These are phyloP conservation scores for Nestor notabilis DNA, from an alignment of 2,113 vertebrate species.

Conservation along the genomic window DNA sequence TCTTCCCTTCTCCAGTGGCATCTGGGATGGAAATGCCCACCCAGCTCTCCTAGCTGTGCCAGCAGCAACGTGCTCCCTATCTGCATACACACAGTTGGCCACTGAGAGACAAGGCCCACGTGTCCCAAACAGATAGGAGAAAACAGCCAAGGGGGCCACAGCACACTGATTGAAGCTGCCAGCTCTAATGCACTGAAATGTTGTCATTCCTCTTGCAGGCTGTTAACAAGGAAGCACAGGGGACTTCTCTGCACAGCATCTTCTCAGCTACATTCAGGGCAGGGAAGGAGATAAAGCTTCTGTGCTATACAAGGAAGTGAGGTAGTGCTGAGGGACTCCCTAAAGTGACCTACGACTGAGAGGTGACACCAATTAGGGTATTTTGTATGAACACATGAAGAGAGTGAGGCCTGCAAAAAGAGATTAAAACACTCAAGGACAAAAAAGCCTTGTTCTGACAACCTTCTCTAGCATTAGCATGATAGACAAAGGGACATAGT, in stretches of 20 bases:
- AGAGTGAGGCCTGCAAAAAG: background rate
- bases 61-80: background rate
- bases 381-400: background rate
- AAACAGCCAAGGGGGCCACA: background rate
- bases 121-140: conserved; percentile 1
- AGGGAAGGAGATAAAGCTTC: background rate
- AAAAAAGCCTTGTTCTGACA: background rate
- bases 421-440: background rate
- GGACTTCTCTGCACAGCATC: background rate
- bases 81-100: background rate
- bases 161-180: conserved; percentile 7
- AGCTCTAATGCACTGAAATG: background rate
- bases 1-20: background rate
- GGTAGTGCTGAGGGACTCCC: background rate
- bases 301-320: background rate
- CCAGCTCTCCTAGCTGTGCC: conserved; percentile 10
- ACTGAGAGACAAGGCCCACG: background rate
- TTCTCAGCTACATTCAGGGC: background rate
- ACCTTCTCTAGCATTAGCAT: background rate
- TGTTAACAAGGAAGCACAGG: background rate
- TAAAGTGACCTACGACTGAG: rapidly evolving
- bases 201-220: background rate
- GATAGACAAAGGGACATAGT: background rate
- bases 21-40: conserved; percentile 35
- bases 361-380: rapidly evolving